Conservation (phyloP, 2,888 invertebrate species). For the Acleris cristana region DNA sequence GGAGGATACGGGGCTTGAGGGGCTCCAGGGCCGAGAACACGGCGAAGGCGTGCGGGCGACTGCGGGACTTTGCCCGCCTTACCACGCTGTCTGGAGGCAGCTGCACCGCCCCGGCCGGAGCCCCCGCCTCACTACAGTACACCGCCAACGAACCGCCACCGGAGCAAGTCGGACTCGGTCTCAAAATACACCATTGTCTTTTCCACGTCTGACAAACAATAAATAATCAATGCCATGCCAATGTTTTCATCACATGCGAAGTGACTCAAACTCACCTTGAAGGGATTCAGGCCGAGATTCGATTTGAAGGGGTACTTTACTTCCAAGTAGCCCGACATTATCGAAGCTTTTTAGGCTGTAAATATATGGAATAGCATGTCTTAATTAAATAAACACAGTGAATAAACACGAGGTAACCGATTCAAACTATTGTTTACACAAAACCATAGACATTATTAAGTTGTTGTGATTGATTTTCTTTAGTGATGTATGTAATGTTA, state of each 20-base stretch:
- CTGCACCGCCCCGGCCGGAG: constrained; percentile 76
- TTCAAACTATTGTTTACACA: constrained; percentile 57
- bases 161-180: constrained; percentile 80
- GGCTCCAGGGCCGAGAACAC: constrained; percentile 84
- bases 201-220: constrained; percentile 84
- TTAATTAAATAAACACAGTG: constrained; percentile 27
- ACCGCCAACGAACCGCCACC: constrained; percentile 82
- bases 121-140: constrained; percentile 80
- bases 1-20: constrained; percentile 85
- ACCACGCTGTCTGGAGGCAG: constrained; percentile 85
- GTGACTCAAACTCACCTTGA: constrained; percentile 80
- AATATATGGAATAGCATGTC: constrained; percentile 28
- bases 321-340: constrained; percentile 85
- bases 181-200: constrained; percentile 86
- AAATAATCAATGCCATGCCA: constrained; percentile 50
- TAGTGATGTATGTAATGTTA: not conserved
- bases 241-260: constrained; percentile 43
- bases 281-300: constrained; percentile 85
- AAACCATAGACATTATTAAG: constrained; percentile 48
- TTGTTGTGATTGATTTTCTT: constrained; percentile 14
- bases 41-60: constrained; percentile 88
- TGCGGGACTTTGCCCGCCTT: constrained; percentile 86
- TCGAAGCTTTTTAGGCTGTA: constrained; percentile 42
- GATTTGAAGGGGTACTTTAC: constrained; percentile 86
- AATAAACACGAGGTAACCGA: constrained; percentile 36